These are phyloP conservation scores for Procavia capensis DNA, from an alignment of 2,113 vertebrate genomes.

Conservation along the genomic window DNA sequence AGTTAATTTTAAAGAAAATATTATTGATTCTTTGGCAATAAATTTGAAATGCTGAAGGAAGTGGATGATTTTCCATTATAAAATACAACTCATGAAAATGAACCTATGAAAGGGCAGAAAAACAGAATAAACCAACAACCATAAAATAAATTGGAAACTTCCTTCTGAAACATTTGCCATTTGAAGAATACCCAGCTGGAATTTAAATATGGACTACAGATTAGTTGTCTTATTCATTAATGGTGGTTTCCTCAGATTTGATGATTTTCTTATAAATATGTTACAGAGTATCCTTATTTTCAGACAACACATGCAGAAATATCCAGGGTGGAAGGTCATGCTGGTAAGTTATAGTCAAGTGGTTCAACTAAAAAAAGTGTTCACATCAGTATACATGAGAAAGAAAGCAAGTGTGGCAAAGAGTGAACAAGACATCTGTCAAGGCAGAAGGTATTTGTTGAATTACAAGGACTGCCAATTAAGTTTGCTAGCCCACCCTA, in stretches of 20 bases:
- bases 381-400: fast-evolving
- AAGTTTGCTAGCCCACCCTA: no score
- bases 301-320: background rate
- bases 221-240: background rate
- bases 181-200: background rate
- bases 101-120: background rate
- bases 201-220: background rate
- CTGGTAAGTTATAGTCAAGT: background rate
- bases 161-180: background rate
- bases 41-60: background rate
- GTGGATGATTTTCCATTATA: background rate
- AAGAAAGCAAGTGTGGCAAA: no score
- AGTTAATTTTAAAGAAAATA: background rate
- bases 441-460: background rate
- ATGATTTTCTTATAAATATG: no score
- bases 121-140: background rate
- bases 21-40: background rate
- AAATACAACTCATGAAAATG: background rate
- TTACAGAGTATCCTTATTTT: background rate
- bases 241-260: background rate
- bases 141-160: background rate
- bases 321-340: background rate
- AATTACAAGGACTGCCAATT: no score
- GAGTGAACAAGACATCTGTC: fast-evolving
- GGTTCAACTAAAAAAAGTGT: background rate